Percentiles rank a stretch among this genome's conserved stretches.
phyloP scores from a whole-genome alignment of 2,888 invertebrate species.

The Xylota segnis region DNA sequence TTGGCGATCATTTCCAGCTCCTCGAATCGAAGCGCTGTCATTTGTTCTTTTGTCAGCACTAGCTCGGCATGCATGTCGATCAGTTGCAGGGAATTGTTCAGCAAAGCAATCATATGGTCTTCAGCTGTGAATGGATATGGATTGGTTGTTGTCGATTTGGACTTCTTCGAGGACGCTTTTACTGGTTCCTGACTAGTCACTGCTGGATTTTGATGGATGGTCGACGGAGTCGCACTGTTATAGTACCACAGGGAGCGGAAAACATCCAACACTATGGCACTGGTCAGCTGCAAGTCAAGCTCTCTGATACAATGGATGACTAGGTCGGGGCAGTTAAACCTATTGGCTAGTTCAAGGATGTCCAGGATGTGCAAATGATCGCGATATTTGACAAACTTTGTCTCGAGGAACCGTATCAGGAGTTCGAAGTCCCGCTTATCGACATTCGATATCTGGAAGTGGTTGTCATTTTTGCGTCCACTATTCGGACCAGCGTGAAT shows the following conservation, averaged over 20 bases:
- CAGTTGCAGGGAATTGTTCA: constrained; percentile 83
- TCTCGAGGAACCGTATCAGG: constrained; percentile 83
- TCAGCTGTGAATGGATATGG: constrained; percentile 84
- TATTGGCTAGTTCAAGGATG: constrained; percentile 83
- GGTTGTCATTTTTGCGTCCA: constrained; percentile 83
- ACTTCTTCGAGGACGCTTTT: constrained; percentile 68
- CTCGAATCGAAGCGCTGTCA: constrained; percentile 83
- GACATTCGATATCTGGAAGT: constrained; percentile 83
- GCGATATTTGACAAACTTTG: constrained; percentile 83
- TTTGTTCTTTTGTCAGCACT: constrained; percentile 81
- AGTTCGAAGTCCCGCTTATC: constrained; percentile 84
- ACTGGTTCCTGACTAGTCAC: constrained; percentile 69
- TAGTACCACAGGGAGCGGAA: constrained; percentile 84
- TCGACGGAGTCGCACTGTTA: constrained; percentile 81
- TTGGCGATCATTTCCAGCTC: constrained; percentile 84
- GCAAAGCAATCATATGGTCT: constrained; percentile 83
- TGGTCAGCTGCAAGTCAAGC: constrained; percentile 83
- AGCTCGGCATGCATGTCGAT: constrained; percentile 84
- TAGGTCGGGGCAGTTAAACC: constrained; percentile 84
- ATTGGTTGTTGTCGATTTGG: constrained; percentile 77
- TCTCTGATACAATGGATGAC: constrained; percentile 84
- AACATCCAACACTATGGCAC: constrained; percentile 83
- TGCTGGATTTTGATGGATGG: constrained; percentile 79
- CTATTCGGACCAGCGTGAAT: constrained; percentile 84
- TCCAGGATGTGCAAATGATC: constrained; percentile 84